Evolutionary conservation across 2,113 vertebrate species (phyloP).

Genomic region (Alethe castanea): DNA sequence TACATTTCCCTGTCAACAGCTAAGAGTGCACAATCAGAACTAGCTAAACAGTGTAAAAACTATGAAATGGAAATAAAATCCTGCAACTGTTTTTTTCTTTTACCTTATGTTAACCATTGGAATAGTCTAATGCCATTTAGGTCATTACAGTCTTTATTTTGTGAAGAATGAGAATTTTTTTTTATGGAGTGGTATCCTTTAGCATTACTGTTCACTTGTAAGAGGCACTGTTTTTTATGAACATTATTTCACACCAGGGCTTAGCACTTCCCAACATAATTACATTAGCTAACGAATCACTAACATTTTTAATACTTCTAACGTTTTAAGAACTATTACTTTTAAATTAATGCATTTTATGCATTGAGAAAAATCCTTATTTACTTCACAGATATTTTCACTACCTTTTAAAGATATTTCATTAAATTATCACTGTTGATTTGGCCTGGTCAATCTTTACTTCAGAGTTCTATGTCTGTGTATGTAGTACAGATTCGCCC

Average conservation of each 20-base stretch:
- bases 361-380: not conserved
- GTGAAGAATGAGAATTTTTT: not conserved
- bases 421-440: not conserved
- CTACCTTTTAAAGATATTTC: not conserved
- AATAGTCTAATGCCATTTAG: not conserved
- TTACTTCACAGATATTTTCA: not conserved
- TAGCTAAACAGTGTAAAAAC: not conserved
- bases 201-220: not conserved
- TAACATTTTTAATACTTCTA: not conserved
- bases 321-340: not conserved
- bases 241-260: not conserved
- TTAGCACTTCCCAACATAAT: not conserved
- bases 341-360: not conserved
- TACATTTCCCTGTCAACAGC: not conserved
- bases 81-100: not conserved
- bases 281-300: not conserved
- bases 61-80: not conserved
- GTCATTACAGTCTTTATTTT: not conserved
- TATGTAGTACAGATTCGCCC: not conserved
- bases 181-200: not conserved
- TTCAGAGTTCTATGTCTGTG: not conserved
- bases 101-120: not conserved
- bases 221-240: not conserved
- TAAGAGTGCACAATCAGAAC: not conserved
- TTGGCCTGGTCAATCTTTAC: not conserved